Evolutionary conservation across 2,888 invertebrate species (phyloP).

Genomic region (Smittia sp.): DNA sequence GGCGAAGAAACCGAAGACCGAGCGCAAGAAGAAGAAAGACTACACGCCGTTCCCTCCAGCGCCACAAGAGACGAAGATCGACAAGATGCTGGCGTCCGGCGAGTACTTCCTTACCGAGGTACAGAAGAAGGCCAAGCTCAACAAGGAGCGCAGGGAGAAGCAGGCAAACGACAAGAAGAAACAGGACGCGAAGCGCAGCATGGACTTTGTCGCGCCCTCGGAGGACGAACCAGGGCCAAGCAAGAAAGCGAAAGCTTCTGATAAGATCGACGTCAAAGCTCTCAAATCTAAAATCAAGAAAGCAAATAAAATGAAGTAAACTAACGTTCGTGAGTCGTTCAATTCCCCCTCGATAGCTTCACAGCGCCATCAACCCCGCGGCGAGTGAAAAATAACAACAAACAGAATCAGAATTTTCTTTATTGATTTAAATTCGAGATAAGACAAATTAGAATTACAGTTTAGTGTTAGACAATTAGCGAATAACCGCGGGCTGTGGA

Average conservation of each 20-base stretch:
- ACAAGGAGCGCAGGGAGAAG: constrained; percentile 74
- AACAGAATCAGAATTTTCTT: no score
- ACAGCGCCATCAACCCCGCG: no score
- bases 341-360: no score
- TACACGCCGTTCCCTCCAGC: constrained; percentile 98
- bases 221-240: constrained; percentile 55
- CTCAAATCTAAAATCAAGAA: constrained; percentile 76
- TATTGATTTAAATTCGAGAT: no score
- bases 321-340: no score
- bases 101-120: constrained; percentile 94
- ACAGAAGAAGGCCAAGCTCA: constrained; percentile 68
- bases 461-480: no score
- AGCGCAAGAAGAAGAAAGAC: constrained; percentile 83
- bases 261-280: constrained; percentile 63
- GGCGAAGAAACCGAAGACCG: constrained; percentile 61
- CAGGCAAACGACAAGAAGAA: constrained; percentile 70
- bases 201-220: constrained; percentile 78
- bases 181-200: constrained; percentile 72
- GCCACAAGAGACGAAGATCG: constrained; percentile 88
- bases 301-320: constrained; percentile 58
- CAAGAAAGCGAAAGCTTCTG: constrained; percentile 44
- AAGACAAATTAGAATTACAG: no score
- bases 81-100: constrained; percentile 88
- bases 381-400: no score
- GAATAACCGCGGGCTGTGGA: no score